These are phyloP conservation scores for Amblyopsis hoosieri DNA, from an alignment of 2,797 vertebrate genomes.

Conservation along the genomic window DNA sequence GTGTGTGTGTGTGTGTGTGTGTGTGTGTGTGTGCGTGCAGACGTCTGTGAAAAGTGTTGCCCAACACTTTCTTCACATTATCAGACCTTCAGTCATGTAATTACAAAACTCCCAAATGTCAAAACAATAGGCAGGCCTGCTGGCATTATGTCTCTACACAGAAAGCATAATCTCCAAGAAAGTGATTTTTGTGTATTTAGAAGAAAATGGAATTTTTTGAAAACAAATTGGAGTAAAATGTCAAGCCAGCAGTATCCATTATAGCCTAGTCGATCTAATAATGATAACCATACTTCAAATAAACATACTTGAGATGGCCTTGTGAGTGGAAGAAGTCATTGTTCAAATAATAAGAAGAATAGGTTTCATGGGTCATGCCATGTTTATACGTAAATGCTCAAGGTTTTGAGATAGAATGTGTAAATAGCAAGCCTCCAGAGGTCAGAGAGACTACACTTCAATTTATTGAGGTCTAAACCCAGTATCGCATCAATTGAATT, in stretches of 20 bases:
- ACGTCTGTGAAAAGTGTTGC: constrained; percentile 14
- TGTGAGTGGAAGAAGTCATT: too few relatives aligned
- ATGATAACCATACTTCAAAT: too few relatives aligned
- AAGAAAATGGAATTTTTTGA: too few relatives aligned
- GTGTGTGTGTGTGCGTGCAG: background rate
- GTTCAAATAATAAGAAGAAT: background rate
- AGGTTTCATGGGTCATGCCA: background rate
- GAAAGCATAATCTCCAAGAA: too few relatives aligned
- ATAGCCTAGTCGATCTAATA: background rate
- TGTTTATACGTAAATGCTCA: too few relatives aligned
- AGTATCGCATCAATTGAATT: constrained; percentile 27
- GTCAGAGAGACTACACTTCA: background rate
- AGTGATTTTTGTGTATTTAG: background rate
- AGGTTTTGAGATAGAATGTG: background rate
- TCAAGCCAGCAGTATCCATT: background rate
- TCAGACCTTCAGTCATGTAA: constrained; percentile 3
- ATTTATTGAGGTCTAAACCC: constrained; percentile 17
- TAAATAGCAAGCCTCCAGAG: background rate
- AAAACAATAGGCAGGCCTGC: background rate
- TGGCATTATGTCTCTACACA: background rate
- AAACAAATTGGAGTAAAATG: too few relatives aligned
- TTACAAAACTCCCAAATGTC: constrained; percentile 9
- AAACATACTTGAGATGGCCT: too few relatives aligned
- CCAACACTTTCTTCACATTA: constrained; percentile 3
- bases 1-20: too few relatives aligned